These are phyloP conservation scores for Cossypha heuglini DNA, from an alignment of 2,797 vertebrate species.

Conservation along the genomic window DNA sequence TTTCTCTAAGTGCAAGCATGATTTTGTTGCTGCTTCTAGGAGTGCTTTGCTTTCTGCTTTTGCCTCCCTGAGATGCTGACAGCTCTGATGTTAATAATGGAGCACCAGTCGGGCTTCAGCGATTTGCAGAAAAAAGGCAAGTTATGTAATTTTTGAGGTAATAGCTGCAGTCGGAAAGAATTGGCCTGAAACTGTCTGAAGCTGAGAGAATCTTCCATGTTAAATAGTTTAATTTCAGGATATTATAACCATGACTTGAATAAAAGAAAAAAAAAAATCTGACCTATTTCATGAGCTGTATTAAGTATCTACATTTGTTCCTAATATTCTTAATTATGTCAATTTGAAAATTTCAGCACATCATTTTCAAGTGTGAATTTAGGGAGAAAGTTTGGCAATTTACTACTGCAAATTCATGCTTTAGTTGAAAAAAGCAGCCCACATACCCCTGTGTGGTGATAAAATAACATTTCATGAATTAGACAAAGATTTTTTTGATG, in stretches of 20 bases:
- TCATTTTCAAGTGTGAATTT: constrained; percentile 63
- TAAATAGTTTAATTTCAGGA: constrained; percentile 64
- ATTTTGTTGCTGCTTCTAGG: constrained; percentile 44
- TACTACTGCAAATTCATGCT: constrained; percentile 5
- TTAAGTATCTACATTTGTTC: constrained; percentile 45
- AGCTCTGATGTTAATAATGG: constrained; percentile 67
- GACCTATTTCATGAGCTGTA: constrained; percentile 25
- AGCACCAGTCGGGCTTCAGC: constrained; percentile 20
- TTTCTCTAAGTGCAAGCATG: constrained; percentile 34
- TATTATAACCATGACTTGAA: constrained; percentile 33
- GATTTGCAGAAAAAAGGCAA: constrained; percentile 55
- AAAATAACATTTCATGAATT: constrained; percentile 2
- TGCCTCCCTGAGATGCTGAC: constrained; percentile 47
- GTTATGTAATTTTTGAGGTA: constrained; percentile 61
- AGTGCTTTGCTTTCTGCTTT: constrained; percentile 45
- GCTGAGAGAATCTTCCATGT: constrained; percentile 23
- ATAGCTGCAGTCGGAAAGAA: constrained; percentile 55
- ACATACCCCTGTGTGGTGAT: not conserved
- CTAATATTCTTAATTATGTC: constrained; percentile 52
- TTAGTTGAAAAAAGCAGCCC: not conserved
- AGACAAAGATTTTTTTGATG: not conserved
- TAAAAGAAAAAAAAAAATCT: not conserved
- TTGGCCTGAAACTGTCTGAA: constrained; percentile 68
- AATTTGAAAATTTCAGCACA: constrained; percentile 62
- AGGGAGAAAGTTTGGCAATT: constrained; percentile 42